Evolutionary conservation across 2,113 vertebrate species (phyloP).

Genomic region (human (Homo sapiens)): DNA sequence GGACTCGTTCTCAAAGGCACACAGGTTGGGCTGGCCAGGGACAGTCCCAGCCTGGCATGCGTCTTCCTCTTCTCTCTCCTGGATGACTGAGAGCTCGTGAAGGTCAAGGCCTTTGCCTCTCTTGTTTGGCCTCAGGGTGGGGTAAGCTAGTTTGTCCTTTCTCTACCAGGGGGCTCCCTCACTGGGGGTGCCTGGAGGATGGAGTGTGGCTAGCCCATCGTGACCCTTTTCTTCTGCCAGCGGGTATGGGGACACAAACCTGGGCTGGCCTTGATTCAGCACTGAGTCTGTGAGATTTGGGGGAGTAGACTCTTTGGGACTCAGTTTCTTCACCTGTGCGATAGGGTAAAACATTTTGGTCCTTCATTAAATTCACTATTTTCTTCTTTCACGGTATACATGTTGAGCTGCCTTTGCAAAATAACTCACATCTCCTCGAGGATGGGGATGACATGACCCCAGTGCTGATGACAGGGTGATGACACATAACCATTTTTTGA

Average conservation of each 20-base stretch:
- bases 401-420: neutral
- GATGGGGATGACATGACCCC: neutral
- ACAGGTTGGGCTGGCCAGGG: neutral
- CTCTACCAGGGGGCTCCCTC: neutral
- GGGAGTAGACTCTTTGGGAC: neutral
- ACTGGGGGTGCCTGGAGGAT: neutral
- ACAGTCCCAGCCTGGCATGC: neutral
- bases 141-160: neutral
- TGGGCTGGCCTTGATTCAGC: neutral
- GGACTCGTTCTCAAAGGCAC: neutral
- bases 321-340: neutral
- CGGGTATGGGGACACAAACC: neutral
- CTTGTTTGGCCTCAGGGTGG: neutral
- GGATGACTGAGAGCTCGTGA: neutral
- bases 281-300: neutral
- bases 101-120: neutral
- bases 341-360: neutral
- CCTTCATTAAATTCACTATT: neutral
- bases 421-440: neutral
- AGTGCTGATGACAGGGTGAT: neutral
- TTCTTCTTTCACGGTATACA: neutral
- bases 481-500: neutral
- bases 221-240: neutral
- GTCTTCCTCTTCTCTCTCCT: too few species aligned
- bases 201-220: neutral